Base-by-base conservation (phyloP, 2,888 invertebrate genomes). In the Hirtodrosophila alboralis region DNA sequence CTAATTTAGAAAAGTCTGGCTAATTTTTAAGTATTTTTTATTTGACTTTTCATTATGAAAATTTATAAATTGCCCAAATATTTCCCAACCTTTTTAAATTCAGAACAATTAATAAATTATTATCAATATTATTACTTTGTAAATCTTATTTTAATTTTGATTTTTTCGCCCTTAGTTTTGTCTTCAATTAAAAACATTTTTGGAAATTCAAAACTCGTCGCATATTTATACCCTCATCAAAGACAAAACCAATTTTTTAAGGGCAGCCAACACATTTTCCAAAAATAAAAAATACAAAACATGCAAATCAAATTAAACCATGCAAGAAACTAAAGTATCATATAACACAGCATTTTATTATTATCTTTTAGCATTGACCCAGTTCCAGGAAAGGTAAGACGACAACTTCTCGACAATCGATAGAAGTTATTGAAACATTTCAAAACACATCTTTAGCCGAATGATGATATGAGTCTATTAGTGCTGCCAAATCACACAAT, bases 321-420 rank as follows among this genome's bases (percentile, higher is more conserved):
- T 30, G 44, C 34, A 45, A 41, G 44, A 49, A 49, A 26, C 33
- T 27, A 27, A 53, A 68, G 56, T 73, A 73, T 58, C 54, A 33
- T 61, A 67, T 72, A 56, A 61, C 59, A 36, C 16, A 59, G 28
- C 30, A 48, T 48, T 40, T 54, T 72, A 18, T 61, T 72, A 18
- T 61, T 69, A 60, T 59, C 56, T 34, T 37, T 63, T 80, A 69
- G 45, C 77, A 74, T 81, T 77, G 78, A 84, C 81, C 84, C 75
- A 84, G 57, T 84, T 81, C 65, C 84, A 10, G 57, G 75, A 70
- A 77, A 81, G 78, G 77, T 56, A 72, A 72, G 36, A 61, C 48
- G 14, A 30, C 53, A 60, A 63, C 51, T 45, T 56, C n/a, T n/a
- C 47, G 36, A 52, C 26, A 28, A 41, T 45, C 67, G 57, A 62